These are phyloP conservation scores for Euclidia mi DNA, from an alignment of 2,888 invertebrate genomes.

Conservation along the genomic window DNA sequence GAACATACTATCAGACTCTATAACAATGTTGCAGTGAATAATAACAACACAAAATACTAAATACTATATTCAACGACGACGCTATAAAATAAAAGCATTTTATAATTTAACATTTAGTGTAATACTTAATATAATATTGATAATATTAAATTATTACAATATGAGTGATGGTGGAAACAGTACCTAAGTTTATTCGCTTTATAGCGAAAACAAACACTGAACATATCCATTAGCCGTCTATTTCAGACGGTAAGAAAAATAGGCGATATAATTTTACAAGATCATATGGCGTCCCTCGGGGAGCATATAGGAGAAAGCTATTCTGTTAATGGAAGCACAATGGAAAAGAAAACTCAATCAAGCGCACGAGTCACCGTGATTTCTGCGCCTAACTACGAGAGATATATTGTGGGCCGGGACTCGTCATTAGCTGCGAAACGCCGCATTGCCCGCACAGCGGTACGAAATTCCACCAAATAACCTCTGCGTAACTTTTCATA, in stretches of 20 bases:
- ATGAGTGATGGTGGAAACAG: no score
- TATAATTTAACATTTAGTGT: no score
- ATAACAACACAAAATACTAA: conserved; percentile 29
- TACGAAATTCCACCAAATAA: conserved; percentile 77
- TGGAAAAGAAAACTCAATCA: conserved; percentile 89
- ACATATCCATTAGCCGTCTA: conserved; percentile 43
- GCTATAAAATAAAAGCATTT: no score
- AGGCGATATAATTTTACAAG: conserved; percentile 81
- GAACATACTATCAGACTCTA: conserved; percentile 21
- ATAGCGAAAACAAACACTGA: conserved; percentile 27
- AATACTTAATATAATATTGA: no score
- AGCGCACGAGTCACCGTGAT: conserved; percentile 86
- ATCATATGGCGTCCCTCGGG: conserved; percentile 80
- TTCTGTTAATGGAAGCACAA: conserved; percentile 87
- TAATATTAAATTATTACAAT: no score
- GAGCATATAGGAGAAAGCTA: conserved; percentile 81
- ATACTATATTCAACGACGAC: neutral
- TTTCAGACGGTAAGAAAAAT: conserved; percentile 73
- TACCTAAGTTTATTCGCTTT: no score
- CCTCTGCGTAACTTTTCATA: conserved; percentile 79
- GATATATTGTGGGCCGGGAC: conserved; percentile 82
- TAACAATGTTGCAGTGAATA: conserved; percentile 30
- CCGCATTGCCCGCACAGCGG: conserved; percentile 71
- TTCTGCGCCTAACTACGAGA: conserved; percentile 87
- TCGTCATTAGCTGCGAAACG: conserved; percentile 83